Evolutionary conservation across 2,888 invertebrate species (phyloP), one percentile per base, ranked within the genome.

Genomic region (Selenia dentaria): DNA sequence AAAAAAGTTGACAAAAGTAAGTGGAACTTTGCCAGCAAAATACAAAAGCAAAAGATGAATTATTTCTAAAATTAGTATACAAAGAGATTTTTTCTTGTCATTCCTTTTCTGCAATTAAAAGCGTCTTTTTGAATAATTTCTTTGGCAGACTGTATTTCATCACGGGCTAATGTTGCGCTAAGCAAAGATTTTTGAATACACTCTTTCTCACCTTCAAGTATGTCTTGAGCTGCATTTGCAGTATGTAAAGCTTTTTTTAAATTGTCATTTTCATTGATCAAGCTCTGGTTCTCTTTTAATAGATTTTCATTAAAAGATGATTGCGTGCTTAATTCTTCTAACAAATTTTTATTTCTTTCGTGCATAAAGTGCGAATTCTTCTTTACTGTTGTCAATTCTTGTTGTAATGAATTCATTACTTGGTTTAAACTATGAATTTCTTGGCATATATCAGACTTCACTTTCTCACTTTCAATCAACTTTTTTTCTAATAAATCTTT

Each of bases 401-500:
- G 22, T 18, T 41, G 32, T 45, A 55, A 38, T 1, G 33, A 14
- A 18, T 47, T 20, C 24, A 34, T 33, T 22, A 28, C 12, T 18
- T 31, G 28, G 1, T 18, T 43, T 18, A 54, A 31, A 10, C 8
- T 28, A 18, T 45, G 29, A 9, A 48, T 32, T 50, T 53, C 46
- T 38, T 58, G 41, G 12, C 31, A 29, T 33, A 51, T 9, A 9
- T 37, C 27, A 5, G 39, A 40, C 39, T 45, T 48, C 6, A 8
- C 13, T 31, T 34, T 43, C 32, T 18, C 39, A 16, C 20, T 36
- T 25, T 45, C 24, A 27, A 8, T 12, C 3, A 67, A 8, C 28
- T 45, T 61, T 26, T 53, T 37, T 42, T 59, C 57, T 40, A 60
- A 35, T 22, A 50, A 44, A n/a, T 54, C 55, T 54, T 57, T 68